A percentile compares a stretch with the other conserved stretches of the same genome.
Conservation (phyloP, 2,797 vertebrate species). For the Sebastes dallii region DNA sequence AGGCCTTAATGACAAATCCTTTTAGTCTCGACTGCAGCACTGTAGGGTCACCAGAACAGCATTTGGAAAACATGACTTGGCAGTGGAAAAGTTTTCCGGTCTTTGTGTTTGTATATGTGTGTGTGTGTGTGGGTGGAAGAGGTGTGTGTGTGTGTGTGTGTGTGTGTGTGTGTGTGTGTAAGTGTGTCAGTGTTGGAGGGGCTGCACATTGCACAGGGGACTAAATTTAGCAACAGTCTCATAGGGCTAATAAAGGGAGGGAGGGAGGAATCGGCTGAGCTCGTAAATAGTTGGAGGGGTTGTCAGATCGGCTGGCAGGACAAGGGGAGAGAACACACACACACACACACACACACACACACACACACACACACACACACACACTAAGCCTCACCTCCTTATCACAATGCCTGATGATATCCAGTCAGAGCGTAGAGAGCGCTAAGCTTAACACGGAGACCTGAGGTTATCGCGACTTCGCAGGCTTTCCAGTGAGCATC, state of each 20-base stretch:
- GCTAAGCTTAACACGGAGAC: slow-evolving; percentile 49
- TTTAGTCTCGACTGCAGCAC: slow-evolving; percentile 4
- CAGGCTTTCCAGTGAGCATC: slow-evolving; percentile 58
- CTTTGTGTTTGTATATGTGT: slow-evolving; percentile 12
- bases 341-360: slow-evolving; percentile 32
- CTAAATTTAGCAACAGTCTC: slow-evolving; percentile 83
- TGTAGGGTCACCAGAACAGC: slow-evolving; percentile 17
- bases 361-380: slow-evolving; percentile 9
- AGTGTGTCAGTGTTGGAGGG: slow-evolving; percentile 49
- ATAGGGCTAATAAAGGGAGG: slow-evolving; percentile 82
- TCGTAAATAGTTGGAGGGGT: slow-evolving; percentile 80
- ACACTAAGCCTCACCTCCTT: slow-evolving; percentile 52
- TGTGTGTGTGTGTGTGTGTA: slow-evolving; percentile 10
- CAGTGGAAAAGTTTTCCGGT: slow-evolving; percentile 47
- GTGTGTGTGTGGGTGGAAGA: slow-evolving; percentile 8
- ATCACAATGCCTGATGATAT: slow-evolving; percentile 59
- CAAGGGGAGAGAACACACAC: slow-evolving; percentile 20
- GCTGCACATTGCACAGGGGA: slow-evolving; percentile 60
- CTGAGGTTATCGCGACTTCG: slow-evolving; percentile 58
- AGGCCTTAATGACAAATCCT: neutral
- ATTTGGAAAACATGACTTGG: slow-evolving; percentile 59
- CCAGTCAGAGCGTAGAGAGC: slow-evolving; percentile 42
- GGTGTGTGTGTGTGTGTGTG: slow-evolving; percentile 5
- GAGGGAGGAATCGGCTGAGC: slow-evolving; percentile 80
- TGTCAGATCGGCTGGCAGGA: slow-evolving; percentile 67